phyloP scores from a whole-genome alignment of 2,113 vertebrate species.

The Morphnarchus princeps region DNA sequence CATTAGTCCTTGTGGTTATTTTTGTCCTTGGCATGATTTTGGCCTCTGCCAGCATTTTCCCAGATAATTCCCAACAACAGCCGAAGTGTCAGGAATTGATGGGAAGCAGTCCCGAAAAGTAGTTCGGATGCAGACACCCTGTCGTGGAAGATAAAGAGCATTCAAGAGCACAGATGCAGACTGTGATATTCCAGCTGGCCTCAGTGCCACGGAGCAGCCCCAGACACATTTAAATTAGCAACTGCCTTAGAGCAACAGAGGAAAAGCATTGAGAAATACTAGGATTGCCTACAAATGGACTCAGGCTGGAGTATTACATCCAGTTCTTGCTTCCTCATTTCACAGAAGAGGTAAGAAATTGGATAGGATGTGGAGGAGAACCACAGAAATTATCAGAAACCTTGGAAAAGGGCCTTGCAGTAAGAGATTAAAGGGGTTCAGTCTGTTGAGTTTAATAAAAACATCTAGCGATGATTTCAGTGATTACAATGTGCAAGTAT shows the following conservation, averaged over 20 bases:
- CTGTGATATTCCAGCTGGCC: neutral
- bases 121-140: neutral
- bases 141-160: neutral
- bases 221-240: neutral
- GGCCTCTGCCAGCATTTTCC: neutral
- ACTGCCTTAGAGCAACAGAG: neutral
- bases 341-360: neutral
- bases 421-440: constrained; percentile 5
- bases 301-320: neutral
- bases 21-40: neutral
- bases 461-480: neutral
- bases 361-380: neutral
- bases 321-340: neutral
- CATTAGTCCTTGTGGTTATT: neutral
- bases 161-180: neutral
- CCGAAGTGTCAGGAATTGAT: neutral
- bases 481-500: constrained; percentile 8
- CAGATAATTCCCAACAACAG: neutral
- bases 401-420: neutral
- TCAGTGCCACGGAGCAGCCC: neutral
- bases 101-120: neutral
- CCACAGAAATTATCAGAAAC: neutral
- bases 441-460: constrained; percentile 34
- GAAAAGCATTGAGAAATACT: neutral
- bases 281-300: neutral